Evolutionary conservation across 2,113 vertebrate genomes (phyloP), one percentile per base, ranked within the genome.

Genomic region (Petrocephalus zakoni): DNA sequence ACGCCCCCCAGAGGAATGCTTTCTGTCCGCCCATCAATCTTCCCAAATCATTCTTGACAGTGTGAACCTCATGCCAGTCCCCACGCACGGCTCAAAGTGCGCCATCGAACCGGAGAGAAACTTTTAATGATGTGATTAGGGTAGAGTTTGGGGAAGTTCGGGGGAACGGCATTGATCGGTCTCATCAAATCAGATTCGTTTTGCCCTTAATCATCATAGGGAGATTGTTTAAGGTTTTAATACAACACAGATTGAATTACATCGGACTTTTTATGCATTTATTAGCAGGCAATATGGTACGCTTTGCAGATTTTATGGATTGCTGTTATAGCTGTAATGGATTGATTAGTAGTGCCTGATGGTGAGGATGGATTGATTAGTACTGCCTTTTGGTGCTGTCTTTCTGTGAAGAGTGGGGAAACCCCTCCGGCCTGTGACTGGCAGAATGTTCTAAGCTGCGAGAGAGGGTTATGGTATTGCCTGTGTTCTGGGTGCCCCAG

Each of bases 41-140:
- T 10, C 52, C 42, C 52, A 82, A 56, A 58, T 56, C 51, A 56
- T 47, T 81, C 52, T 58, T 46, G 87, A 78, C 29, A 53, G 15
- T 29, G 4, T 49, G 25, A 78, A 78, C 87, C 49, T 58, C 13
- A 7, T 19, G 25, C 17, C 51, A 0, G 22, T 55, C 68, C 19
- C 29, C 1, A 2, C 13, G 21, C 11, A 21, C 13, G 46, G 9
- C 29, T 42, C 17, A 58, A 64, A 46, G 17, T n/a, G 34, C 13
- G 29, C 8, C n/a, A 22, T 29, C 55, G 37, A 64, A 87, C 9
- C 34, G 8, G 29, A 56, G 72, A 68, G 13, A 42, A 88, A 88
- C 72, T 88, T 56, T 88, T 88, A 88, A 88, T 37, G 52, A n/a
- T 46, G 87, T 51, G 49, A 88, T 82, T 82, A 56, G 1, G 1